A percentile compares a stretch with the other conserved stretches of the same genome.
phyloP scores from a whole-genome alignment of 2,113 vertebrate genomes.

The Pardalotus punctatus region DNA sequence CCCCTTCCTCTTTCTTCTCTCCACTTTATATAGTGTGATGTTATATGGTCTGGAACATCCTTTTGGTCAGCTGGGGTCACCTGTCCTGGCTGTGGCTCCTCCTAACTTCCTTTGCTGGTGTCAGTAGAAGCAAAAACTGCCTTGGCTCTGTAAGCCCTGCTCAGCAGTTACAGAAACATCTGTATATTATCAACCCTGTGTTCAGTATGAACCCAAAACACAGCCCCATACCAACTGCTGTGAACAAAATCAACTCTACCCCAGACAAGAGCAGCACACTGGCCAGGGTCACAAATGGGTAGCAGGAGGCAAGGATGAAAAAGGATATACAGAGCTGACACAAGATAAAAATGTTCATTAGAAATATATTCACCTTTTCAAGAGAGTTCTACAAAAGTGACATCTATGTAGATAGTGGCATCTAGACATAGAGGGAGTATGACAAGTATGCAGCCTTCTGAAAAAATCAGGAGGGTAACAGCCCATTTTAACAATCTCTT shows the following conservation, averaged over 20 bases:
- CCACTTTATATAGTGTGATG: background rate
- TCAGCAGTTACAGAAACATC: background rate
- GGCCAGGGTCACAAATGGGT: background rate
- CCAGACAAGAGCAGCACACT: background rate
- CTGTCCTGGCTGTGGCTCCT: background rate
- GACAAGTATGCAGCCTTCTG: background rate
- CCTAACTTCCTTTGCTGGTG: background rate
- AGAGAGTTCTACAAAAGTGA: background rate
- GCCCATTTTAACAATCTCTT: background rate
- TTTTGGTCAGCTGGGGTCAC: background rate
- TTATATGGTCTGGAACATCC: background rate
- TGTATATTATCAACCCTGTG: fast-evolving
- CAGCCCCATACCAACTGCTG: background rate
- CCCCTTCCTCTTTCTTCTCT: background rate
- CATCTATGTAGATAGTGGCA: background rate
- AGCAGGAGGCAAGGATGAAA: background rate
- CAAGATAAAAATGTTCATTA: background rate
- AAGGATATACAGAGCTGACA: background rate
- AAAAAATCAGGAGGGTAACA: background rate
- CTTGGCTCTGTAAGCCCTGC: background rate
- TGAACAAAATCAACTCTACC: background rate
- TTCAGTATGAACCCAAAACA: background rate
- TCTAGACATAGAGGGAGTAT: background rate
- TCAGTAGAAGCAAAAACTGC: background rate
- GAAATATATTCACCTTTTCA: background rate